A percentile compares a stretch with the other conserved stretches of the same genome.
Evolutionary conservation across 2,113 vertebrate genomes (phyloP).

Genomic region (Lophius piscatorius): DNA sequence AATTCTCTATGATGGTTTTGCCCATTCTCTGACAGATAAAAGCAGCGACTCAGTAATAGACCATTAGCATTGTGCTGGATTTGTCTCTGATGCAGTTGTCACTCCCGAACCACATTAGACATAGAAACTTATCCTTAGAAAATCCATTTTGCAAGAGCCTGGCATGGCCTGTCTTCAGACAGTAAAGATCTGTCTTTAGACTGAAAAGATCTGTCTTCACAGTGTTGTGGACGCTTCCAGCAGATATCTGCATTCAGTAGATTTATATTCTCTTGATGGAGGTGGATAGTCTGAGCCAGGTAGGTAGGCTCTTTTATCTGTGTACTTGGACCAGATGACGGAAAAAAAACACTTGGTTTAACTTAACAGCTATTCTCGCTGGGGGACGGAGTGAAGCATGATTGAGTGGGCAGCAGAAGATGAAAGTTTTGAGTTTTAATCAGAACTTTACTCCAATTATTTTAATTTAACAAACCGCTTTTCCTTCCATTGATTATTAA

Average conservation of each 20-base stretch:
- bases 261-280: slow-evolving; percentile 37
- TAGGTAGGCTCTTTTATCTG: slow-evolving; percentile 51
- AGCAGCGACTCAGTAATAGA: slow-evolving; percentile 53
- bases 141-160: slow-evolving; percentile 39
- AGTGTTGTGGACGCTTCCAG: slow-evolving; percentile 33
- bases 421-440: slow-evolving; percentile 31
- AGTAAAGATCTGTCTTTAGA: slow-evolving; percentile 11
- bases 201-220: slow-evolving; percentile 17
- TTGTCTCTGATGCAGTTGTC: slow-evolving; percentile 28
- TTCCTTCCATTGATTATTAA: slow-evolving; percentile 23
- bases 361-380: slow-evolving; percentile 13
- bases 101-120: slow-evolving; percentile 56
- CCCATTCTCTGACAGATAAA: slow-evolving; percentile 43
- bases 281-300: slow-evolving; percentile 18
- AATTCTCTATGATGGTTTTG: slow-evolving; percentile 18
- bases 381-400: slow-evolving; percentile 9
- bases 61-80: slow-evolving; percentile 55
- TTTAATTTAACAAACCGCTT: slow-evolving; percentile 19
- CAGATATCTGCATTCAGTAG: slow-evolving; percentile 39
- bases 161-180: slow-evolving; percentile 30
- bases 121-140: slow-evolving; percentile 37
- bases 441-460: slow-evolving; percentile 29
- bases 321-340: slow-evolving; percentile 38
- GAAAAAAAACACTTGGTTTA: slow-evolving; percentile 38
- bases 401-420: slow-evolving; percentile 28